Conservation (phyloP, 2,113 vertebrate species). For the Corythornis cristatus region DNA sequence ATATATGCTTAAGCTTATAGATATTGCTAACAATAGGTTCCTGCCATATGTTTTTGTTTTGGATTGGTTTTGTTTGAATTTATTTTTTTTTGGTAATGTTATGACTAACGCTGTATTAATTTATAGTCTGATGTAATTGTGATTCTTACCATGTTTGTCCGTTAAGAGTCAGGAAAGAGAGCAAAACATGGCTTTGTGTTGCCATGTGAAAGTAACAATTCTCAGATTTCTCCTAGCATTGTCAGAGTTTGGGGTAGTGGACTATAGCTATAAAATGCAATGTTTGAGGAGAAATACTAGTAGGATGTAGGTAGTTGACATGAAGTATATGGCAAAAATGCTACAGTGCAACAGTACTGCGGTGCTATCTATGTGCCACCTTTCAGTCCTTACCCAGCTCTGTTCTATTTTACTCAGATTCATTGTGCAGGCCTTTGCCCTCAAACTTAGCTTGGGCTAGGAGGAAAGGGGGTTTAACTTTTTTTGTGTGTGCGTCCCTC, state of each 20-base stretch:
- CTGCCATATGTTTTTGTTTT: not conserved
- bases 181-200: not conserved
- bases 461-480: not conserved
- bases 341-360: not conserved
- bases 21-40: not conserved
- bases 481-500: not conserved
- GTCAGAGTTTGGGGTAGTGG: not conserved
- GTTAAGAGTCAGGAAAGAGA: not conserved
- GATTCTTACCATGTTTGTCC: not conserved
- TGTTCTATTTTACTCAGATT: accelerated
- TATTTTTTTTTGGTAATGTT: not conserved
- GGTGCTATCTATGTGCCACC: not conserved
- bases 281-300: not conserved
- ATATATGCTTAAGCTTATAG: not conserved
- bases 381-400: not conserved
- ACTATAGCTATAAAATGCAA: not conserved
- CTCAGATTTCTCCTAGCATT: not conserved
- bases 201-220: not conserved
- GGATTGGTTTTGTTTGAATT: not conserved
- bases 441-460: not conserved
- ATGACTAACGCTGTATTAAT: not conserved
- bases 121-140: not conserved
- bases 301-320: not conserved
- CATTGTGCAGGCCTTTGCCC: not conserved
- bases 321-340: not conserved